Evolutionary conservation across 2,797 vertebrate species (phyloP), one percentile per base, ranked within the genome.

Genomic region (Buphagus erythrorhynchus): DNA sequence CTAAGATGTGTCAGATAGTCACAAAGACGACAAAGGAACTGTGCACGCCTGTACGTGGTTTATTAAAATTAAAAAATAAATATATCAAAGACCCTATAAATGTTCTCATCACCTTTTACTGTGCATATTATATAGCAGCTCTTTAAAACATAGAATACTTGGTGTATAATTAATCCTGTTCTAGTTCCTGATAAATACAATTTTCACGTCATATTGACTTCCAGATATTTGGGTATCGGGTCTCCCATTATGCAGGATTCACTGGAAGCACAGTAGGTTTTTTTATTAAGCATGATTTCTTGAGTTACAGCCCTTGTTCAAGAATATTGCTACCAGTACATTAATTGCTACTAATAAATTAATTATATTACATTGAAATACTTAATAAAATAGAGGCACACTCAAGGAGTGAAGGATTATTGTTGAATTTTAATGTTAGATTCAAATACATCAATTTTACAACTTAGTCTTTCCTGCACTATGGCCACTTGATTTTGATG

Each of bases 401-500:
- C 38, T 91, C 93, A 90, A 80, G 73, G 18, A 93, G 5, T 78
- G 66, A 96, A 95, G 33, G 57, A 87, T 94, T 96, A 95, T 93
- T 94, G 48, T 93, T 91, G 78, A 96, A 96, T 96, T 95, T 97
- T 93, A 96, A 94, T 91, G 48, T 62, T 90, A 82, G 90, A 83
- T 91, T 96, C 77, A 93, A 94, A 97, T 95, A 94, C 22, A 96
- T 93, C 67, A 93, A 21, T 79, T 88, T 97, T 93, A 94, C 45
- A 90, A 77, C 74, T 92, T 79, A 87, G 86, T 93, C 65, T 86
- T 93, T 87, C 65, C 48, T 86, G 9, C 91, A 95, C 90, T 95
- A 81, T 84, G 86, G 91, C 81, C 79, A 78, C 91, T 97, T 96
- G 89, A 94, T 97, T 97, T 97, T 96, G 94, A 97, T 96, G 92